Base-by-base conservation (phyloP, 1,140 invertebrate genomes). In the Drosophila kikkawai region DNA sequence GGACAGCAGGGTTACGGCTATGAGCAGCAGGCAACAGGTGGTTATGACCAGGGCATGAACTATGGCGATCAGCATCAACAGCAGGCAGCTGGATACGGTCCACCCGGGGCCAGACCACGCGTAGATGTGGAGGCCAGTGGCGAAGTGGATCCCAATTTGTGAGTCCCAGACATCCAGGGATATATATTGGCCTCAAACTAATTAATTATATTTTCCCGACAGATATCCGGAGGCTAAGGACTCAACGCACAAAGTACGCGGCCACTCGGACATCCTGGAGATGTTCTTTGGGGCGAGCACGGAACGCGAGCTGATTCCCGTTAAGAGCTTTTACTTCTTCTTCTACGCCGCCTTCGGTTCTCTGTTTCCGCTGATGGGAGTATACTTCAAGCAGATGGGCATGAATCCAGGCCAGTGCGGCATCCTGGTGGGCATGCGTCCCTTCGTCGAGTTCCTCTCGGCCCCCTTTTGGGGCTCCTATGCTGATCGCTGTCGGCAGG, bases 261-360 rank as follows among this genome's bases (percentile, higher is more conserved):
- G 97, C 7, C 96, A 95, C 86, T 96, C 95, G 68, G 97, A 98
- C 91, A 92, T 98, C 67, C 93, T 98, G 61, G 97, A 98, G 93
- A 94, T 96, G 83, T 93, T 98, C 12, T 97, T 97, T 83, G 97
- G 97, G 8, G 93, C 96, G 26, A 87, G 57, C 66, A 95, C 98
- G 5, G 97, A 98, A 92, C 97, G 97, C 53, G 97, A 99, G 92
- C 94, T 99, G 48, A 94, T 99, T 58, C 96, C 98, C 6, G 97
- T 98, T 56, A 99, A 99, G 93, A 96, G 97, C 2, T 99, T 99
- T 93, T 99, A 99, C 93, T 99, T 99, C 93, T 99, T 99, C 95
- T 99, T 99, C 93, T 99, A 99, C 92, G 98, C 99, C 3, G 99
- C 99, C 1, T 99, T 99, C 87, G 99, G 99, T 7, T 99, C 98